Evolutionary conservation across 2,797 vertebrate species (phyloP), one percentile per base, ranked within the genome.

Genomic region (Coluber constrictor): DNA sequence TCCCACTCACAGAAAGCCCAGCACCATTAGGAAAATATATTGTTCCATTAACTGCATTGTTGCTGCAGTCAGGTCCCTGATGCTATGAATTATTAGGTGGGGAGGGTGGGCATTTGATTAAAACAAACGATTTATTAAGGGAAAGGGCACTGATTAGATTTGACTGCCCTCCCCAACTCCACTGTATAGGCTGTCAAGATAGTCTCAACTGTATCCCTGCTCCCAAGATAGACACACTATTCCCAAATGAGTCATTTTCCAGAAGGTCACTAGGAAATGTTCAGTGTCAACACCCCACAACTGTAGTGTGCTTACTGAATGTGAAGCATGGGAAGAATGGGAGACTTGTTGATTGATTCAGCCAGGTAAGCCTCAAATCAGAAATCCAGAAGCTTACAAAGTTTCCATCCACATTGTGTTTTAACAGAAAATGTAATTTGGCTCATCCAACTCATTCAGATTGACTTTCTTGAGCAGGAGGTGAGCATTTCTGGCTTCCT

Each of bases 1-100:
- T 96, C 95, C 91, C 95, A 93, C 93, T 89, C 32, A 43, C 59
- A 29, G 93, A 90, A 93, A 89, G 91, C 57, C 93, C 95, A 94
- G 94, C 95, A 96, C 96, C 97, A 97, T 98, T 97, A 97, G 96
- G 97, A 96, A 98, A 97, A 98, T 98, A 98, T 98, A 98, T 98
- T 93, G 97, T 96, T 96, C 97, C 97, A 98, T 98, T 98, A 98
- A 95, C 94, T 13, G 86, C 96, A 96, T 98, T 98, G 98, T 98
- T 97, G 96, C 97, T 97, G 96, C 97, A 97, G 97, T 97, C 97
- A 96, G 97, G 97, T 95, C 97, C 96, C 96, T 93, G 93, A 59
- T 8, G 47, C 95, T 0, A 91, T 95, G 96, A 95, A 96, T 98
- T 98, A 98, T 98, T 98, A 98, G 97, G 98, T 97, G 97, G 96